Evolutionary conservation across 2,797 vertebrate species (phyloP), one percentile per base, ranked within the genome.

Genomic region (Scolopax rusticola): DNA sequence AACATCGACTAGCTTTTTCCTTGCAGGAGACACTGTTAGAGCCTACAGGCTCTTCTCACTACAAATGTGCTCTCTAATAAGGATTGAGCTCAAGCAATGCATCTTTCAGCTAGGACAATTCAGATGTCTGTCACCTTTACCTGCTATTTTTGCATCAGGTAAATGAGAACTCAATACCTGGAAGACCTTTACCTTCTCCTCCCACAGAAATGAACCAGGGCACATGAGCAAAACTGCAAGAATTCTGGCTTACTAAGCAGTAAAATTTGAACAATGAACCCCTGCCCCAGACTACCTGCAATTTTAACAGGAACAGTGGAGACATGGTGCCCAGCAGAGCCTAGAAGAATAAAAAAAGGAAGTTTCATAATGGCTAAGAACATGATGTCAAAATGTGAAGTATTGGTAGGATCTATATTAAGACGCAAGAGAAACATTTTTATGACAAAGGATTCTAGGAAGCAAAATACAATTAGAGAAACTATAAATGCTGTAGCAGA

Each of bases 381-480:
- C 25, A 67, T 41, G 20, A 65, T 50, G 56, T 73, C 84, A 88
- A 88, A 91, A 91, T 57, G 48, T 36, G 79, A 94, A 71, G 21
- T 40, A 79, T 50, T 17, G 3, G 32, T 60, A 84, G 56, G 70
- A 74, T 76, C 83, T 90, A 78, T 94, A 83, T 92, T 78, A 84
- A 92, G 56, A 64, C 9, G 2, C 2, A 95, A 85, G 64, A 92
- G 56, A 92, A 94, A 68, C 0, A 0, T 64, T 95, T 94, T 90
- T 91, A 74, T 68, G 41, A 60, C 41, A 90, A 74, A 93, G 70
- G 61, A 87, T 89, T 94, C 80, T 80, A 92, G 45, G 69, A 94
- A 95, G 57, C 1, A 4, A 94, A 96, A 95, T 54, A 92, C 65
- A 83, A 91, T 84, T 87, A 89, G 41, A 90, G 84, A 93, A 95